Evolutionary conservation across 2,888 invertebrate species (phyloP), one percentile per base, ranked within the genome.

Genomic region (Neoitamus cyanurus): DNA sequence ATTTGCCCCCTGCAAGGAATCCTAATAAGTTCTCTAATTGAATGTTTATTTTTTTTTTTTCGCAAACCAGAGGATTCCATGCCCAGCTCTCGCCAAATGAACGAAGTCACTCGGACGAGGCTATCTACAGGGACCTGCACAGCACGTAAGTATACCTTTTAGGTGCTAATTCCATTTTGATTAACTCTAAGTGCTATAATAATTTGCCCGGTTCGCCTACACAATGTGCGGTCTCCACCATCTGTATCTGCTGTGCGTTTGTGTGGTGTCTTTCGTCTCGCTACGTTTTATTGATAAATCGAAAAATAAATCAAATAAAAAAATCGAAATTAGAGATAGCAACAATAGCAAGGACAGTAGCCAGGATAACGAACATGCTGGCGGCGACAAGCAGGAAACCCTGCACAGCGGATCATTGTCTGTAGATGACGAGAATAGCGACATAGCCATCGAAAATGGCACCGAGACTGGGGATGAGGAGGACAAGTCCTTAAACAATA

Each of bases 61-160:
- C 11, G 2, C 58, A 7, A 58, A 20, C 25, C 92, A 97, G 97
- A 87, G 96, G 97, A 87, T 97, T 97, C 92, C 95, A 95, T 87
- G 94, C 95, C 48, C 95, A 95, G 89, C 86, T 91, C 9, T 90
- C 91, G 85, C 90, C 90, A 68, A 93, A 91, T 88, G 92, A 92
- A 88, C 93, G 95, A 88, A 95, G 95, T 86, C 94, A 94, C 88
- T 96, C 96, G 31, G 96, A 97, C 90, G 96, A 97, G 90, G 96
- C 96, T 88, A 95, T 96, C 87, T 97, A 96, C 91, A 96, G 95
- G 91, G 95, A 96, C 90, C 92, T 97, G 87, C 96, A 96, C 90
- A 93, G 94, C 88, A 94, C 94, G 96, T 96, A 94, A 95, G 95
- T 95, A 78, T 3, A 31, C 20, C 20, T 78, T 78, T 30, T 20